Evolutionary conservation across 1,140 invertebrate genomes (phyloP).

Genomic region (Macrocentrus cingulum): DNA sequence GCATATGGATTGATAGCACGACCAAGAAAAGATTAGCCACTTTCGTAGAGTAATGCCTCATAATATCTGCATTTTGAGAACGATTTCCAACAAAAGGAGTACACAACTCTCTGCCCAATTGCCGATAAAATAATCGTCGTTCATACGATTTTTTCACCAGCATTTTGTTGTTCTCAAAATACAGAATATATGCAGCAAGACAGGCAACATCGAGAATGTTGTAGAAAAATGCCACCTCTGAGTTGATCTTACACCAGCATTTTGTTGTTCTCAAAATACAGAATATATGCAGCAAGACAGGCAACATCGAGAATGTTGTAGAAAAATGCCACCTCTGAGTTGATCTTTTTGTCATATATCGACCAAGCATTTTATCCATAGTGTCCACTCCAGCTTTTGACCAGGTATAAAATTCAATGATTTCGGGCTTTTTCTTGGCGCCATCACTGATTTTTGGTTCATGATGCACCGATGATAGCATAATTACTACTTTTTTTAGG

Average conservation of each 20-base stretch:
- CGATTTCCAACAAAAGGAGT: no score
- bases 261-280: slow-evolving; percentile 24
- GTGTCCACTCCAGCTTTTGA: slow-evolving; percentile 49
- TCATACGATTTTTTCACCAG: not conserved
- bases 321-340: slow-evolving; percentile 35
- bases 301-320: slow-evolving; percentile 31
- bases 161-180: slow-evolving; percentile 21
- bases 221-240: slow-evolving; percentile 34
- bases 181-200: slow-evolving; percentile 23
- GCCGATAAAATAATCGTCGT: not conserved
- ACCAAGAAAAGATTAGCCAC: no score
- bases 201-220: slow-evolving; percentile 30
- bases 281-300: slow-evolving; percentile 21
- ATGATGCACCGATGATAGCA: slow-evolving; percentile 37
- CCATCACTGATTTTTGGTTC: slow-evolving; percentile 25
- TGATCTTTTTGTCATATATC: slow-evolving; percentile 29
- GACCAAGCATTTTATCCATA: slow-evolving; percentile 42
- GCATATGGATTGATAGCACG: no score
- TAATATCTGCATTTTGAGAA: no score
- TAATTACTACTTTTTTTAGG: slow-evolving; percentile 41
- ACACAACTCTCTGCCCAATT: not conserved
- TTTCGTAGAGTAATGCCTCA: no score
- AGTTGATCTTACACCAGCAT: not conserved
- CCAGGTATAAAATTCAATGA: slow-evolving; percentile 49
- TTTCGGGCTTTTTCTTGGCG: slow-evolving; percentile 42